phyloP scores from a whole-genome alignment of 2,113 vertebrate genomes.

The Clinocottus analis region DNA sequence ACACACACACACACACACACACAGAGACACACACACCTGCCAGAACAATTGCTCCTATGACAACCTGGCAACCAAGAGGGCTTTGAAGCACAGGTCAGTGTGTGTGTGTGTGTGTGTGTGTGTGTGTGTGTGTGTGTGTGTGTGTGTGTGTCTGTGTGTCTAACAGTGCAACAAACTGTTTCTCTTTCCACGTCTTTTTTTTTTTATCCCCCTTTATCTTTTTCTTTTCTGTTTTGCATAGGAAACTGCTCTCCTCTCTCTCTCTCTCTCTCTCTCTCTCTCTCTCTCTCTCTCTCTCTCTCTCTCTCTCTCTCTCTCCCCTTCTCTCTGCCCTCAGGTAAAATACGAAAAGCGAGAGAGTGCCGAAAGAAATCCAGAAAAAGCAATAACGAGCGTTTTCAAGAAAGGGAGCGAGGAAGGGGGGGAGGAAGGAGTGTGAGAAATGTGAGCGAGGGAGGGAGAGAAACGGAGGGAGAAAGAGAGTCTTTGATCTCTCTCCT shows the following conservation, averaged over 20 bases:
- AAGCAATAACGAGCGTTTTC: constrained; percentile 53
- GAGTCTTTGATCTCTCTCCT: constrained; percentile 79
- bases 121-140: constrained; percentile 34
- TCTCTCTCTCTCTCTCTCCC: too few relatives aligned
- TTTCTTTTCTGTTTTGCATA: constrained; percentile 42
- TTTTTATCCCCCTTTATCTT: constrained; percentile 6
- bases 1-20: constrained; percentile 23
- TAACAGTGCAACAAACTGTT: constrained; percentile 23
- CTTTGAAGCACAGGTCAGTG: constrained; percentile 38
- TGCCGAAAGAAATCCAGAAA: constrained; percentile 45
- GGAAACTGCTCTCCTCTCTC: constrained; percentile 36
- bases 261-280: too few relatives aligned
- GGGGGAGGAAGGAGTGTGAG: constrained; percentile 46
- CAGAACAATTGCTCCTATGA: constrained; percentile 51
- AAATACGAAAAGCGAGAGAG: constrained; percentile 23
- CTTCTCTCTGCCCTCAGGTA: constrained; percentile 31
- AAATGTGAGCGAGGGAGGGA: constrained; percentile 60
- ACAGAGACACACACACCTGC: constrained; percentile 17
- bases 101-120: constrained; percentile 17
- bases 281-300: too few relatives aligned
- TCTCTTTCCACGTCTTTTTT: not conserved
- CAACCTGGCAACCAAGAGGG: constrained; percentile 37
- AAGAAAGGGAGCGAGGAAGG: constrained; percentile 2
- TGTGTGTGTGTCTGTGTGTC: constrained; percentile 14
- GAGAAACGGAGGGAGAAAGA: constrained; percentile 35